Percentiles rank a stretch among this genome's conserved stretches.
Conservation (phyloP, 2,888 invertebrate genomes). For the Platypus cylindrus region DNA sequence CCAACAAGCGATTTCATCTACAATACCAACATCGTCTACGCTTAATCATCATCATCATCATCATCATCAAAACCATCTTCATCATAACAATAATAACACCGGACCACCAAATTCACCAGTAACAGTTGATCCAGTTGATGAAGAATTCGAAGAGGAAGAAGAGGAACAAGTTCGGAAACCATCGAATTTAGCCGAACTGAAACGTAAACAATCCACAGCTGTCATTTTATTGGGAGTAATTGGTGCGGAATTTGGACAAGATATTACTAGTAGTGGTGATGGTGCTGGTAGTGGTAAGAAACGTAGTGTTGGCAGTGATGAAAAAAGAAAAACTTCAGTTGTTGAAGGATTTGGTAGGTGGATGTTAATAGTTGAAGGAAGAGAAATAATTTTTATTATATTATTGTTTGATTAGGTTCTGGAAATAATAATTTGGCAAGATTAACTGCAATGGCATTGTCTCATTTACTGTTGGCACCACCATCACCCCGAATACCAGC, state of each 20-base stretch:
- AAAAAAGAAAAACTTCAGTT: conserved; percentile 65
- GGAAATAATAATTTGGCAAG: conserved; percentile 84
- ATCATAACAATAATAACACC: conserved; percentile 10
- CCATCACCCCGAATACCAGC: conserved; percentile 72
- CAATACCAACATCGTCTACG: conserved; percentile 38
- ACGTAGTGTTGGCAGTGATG: conserved; percentile 43
- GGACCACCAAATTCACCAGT: conserved; percentile 22
- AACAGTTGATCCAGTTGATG: conserved; percentile 37
- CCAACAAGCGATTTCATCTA: conserved; percentile 46
- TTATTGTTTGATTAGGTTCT: conserved; percentile 45
- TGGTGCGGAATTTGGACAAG: conserved; percentile 96
- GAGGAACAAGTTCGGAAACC: conserved; percentile 78
- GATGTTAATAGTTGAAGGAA: too few relatives aligned
- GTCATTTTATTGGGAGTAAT: conserved; percentile 94
- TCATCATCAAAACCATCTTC: conserved; percentile 15
- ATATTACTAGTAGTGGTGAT: conserved; percentile 50
- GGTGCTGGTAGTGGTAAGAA: conserved; percentile 47
- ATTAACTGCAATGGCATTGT: conserved; percentile 85
- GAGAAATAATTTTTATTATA: conserved; percentile 1
- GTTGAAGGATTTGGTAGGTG: conserved; percentile 56
- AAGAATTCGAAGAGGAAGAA: conserved; percentile 73
- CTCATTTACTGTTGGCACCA: conserved; percentile 84
- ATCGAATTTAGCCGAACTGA: conserved; percentile 72
- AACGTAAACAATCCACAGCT: conserved; percentile 92
- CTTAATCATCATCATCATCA: conserved; percentile 21